Percentiles rank a stretch among this genome's conserved stretches.
Conservation (phyloP, 2,113 vertebrate species). For the Oryzias celebensis region DNA sequence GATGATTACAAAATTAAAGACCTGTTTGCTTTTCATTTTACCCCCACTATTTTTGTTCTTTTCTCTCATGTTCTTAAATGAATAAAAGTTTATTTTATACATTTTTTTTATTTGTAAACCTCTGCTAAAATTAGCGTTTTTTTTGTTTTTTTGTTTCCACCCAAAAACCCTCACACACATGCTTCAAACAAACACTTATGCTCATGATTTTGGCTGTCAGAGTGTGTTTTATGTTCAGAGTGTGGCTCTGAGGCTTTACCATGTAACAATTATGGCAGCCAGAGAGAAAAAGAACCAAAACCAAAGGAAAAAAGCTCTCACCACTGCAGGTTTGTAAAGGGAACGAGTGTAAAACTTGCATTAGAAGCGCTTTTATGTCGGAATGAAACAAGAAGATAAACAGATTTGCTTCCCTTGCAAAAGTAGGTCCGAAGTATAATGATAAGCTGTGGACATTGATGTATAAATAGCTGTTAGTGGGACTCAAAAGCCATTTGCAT, state of each 20-base stretch:
- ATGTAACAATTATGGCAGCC: constrained; percentile 70
- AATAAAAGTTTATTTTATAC: background rate
- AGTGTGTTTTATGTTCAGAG: constrained; percentile 38
- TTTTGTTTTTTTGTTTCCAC: background rate
- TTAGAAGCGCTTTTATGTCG: constrained; percentile 2
- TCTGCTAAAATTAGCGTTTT: background rate
- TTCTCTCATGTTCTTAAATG: background rate
- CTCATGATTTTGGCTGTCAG: constrained; percentile 24
- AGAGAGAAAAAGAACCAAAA: constrained; percentile 52
- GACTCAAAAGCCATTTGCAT: too few species aligned
- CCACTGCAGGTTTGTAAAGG: constrained; percentile 28
- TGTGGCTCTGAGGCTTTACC: constrained; percentile 56
- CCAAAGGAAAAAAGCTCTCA: constrained; percentile 51
- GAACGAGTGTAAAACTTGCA: constrained; percentile 11
- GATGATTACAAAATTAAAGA: background rate
- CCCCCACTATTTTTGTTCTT: background rate
- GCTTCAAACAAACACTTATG: background rate
- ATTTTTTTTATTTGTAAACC: too few species aligned
- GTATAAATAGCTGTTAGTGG: too few species aligned
- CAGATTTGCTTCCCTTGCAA: too few species aligned
- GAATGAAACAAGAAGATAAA: too few species aligned
- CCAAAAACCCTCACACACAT: background rate
- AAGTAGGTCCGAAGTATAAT: too few species aligned
- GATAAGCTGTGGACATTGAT: too few species aligned
- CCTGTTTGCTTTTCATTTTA: too few species aligned